Conservation (phyloP, 2,113 vertebrate genomes). For the Baryphthengus martii region DNA sequence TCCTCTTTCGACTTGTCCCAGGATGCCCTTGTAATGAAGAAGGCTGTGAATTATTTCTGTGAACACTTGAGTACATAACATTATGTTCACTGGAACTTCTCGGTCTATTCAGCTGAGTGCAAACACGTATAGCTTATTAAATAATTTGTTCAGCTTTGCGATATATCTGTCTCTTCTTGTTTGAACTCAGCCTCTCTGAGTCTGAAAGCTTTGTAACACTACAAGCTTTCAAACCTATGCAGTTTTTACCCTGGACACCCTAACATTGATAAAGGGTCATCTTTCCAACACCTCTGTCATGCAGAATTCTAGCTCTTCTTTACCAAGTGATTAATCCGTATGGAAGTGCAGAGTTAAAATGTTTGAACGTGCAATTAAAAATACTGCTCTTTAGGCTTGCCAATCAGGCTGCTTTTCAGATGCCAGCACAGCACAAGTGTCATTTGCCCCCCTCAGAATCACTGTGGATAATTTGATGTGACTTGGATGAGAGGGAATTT, state of each 20-base stretch:
- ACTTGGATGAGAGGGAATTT: background rate
- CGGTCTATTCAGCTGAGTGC: constrained; percentile 15
- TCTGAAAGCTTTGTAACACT: background rate
- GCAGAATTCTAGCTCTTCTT: background rate
- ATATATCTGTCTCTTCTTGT: constrained; percentile 6
- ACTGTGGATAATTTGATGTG: constrained; percentile 23
- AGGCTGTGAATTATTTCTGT: constrained; percentile 44
- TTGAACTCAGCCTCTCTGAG: constrained; percentile 2
- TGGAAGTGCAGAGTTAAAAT: background rate
- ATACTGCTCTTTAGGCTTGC: constrained; percentile 2
- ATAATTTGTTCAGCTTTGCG: constrained; percentile 16
- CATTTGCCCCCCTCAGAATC: constrained; percentile 6
- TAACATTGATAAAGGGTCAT: background rate
- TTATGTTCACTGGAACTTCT: background rate
- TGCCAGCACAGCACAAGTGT: constrained; percentile 17
- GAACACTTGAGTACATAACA: constrained; percentile 22
- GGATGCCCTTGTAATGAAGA: constrained; percentile 38
- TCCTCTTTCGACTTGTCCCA: constrained; percentile 15
- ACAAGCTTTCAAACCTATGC: background rate
- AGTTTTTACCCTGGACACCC: background rate
- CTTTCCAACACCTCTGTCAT: background rate
- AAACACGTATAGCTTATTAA: constrained; percentile 39
- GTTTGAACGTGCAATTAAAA: background rate
- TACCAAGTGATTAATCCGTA: background rate
- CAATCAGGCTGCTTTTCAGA: constrained; percentile 44